phyloP scores from a whole-genome alignment of 1,140 invertebrate species.

The Maniola jurtina region DNA sequence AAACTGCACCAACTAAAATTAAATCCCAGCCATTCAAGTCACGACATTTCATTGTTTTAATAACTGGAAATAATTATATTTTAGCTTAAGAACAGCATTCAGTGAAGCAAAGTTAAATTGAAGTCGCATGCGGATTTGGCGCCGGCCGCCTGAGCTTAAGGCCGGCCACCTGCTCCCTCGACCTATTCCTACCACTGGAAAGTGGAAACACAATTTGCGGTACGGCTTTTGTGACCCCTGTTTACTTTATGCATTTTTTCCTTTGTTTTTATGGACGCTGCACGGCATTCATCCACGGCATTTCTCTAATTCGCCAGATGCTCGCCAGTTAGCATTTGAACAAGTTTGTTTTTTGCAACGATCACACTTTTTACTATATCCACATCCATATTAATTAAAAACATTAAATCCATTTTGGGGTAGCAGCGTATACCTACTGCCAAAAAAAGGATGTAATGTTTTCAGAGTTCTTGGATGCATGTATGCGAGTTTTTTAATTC shows the following conservation, averaged over 20 bases:
- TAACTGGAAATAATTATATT: conserved; percentile 50
- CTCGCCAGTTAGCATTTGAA: conserved; percentile 10
- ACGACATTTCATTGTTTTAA: conserved; percentile 34
- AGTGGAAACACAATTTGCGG: conserved; percentile 69
- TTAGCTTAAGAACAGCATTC: conserved; percentile 62
- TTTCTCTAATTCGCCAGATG: conserved; percentile 46
- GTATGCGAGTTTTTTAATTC: too few species aligned
- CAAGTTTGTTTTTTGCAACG: neutral
- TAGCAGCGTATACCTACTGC: too few species aligned
- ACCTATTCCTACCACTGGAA: conserved; percentile 48
- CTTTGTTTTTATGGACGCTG: conserved; percentile 44
- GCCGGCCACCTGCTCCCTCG: conserved; percentile 61
- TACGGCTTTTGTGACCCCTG: conserved; percentile 57
- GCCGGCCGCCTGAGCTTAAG: conserved; percentile 58
- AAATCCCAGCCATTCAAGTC: conserved; percentile 21
- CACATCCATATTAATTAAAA: too few species aligned
- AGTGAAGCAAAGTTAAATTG: conserved; percentile 74
- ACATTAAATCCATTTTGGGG: too few species aligned
- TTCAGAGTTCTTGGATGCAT: too few species aligned
- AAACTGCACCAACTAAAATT: conserved; percentile 24
- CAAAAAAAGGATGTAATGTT: too few species aligned
- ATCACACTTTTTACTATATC: neutral
- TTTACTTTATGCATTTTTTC: conserved; percentile 68
- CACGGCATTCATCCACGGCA: conserved; percentile 38
- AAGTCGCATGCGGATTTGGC: conserved; percentile 69